Percentiles rank a stretch among this genome's conserved stretches.
phyloP scores from a whole-genome alignment of 2,113 vertebrate species.

The Prochilodus magdalenae region DNA sequence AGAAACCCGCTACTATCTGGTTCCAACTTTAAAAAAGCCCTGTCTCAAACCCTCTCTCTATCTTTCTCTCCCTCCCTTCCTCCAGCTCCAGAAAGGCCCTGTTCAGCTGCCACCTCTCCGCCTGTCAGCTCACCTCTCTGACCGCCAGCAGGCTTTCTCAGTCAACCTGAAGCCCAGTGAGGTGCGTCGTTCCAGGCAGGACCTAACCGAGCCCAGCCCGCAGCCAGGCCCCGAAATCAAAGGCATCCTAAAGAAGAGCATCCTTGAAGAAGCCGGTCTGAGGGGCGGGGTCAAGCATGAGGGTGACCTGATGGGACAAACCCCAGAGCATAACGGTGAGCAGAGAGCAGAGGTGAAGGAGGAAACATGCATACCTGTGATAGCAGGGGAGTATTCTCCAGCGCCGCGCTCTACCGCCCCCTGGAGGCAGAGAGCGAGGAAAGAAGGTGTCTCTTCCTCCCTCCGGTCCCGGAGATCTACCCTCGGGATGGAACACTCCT shows the following conservation, averaged over 20 bases:
- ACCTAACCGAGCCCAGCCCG: slow-evolving; percentile 30
- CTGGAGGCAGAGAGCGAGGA: slow-evolving; percentile 75
- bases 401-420: slow-evolving; percentile 55
- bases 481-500: not conserved
- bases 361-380: slow-evolving; percentile 21
- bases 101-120: slow-evolving; percentile 72
- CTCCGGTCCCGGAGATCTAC: slow-evolving; percentile 23
- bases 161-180: slow-evolving; percentile 79
- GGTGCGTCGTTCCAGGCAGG: slow-evolving; percentile 62
- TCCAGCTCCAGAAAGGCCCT: slow-evolving; percentile 73
- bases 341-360: slow-evolving; percentile 21
- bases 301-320: not conserved
- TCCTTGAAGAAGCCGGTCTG: slow-evolving; percentile 48
- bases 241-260: slow-evolving; percentile 78
- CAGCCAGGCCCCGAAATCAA: slow-evolving; percentile 58
- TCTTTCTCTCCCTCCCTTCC: not conserved
- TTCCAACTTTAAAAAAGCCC: too few species aligned
- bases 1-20: too few species aligned
- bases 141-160: slow-evolving; percentile 73
- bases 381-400: slow-evolving; percentile 40
- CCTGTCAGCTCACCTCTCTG: slow-evolving; percentile 69
- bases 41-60: too few species aligned
- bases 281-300: slow-evolving; percentile 32
- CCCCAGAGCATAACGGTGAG: slow-evolving; percentile 57
- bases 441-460: slow-evolving; percentile 4